Base-by-base conservation (phyloP, 2,113 vertebrate species). In the Cinclus cinclus region DNA sequence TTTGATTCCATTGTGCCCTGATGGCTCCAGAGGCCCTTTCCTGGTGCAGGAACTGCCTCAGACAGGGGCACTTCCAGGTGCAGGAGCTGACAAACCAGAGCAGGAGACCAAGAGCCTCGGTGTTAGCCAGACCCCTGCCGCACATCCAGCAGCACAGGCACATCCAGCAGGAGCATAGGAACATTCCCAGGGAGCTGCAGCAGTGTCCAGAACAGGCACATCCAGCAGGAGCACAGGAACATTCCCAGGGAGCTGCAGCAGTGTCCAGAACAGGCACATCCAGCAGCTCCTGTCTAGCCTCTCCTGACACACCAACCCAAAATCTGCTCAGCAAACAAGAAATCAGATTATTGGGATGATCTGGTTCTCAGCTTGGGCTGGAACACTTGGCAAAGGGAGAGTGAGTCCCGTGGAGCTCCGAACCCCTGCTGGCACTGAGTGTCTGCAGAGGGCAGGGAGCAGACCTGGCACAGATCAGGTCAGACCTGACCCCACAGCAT, bases 61-160 rank as follows among this genome's bases (percentile, higher is more conserved):
- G 20, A 9, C 3, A n/a, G n/a, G 25, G 3, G 28, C 50, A 9
- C 33, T 9, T 35, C 27, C 17, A 6, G 16, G 35, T 6, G 7
- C 13, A 10, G 20, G 42, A 53, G 25, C 39, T 28, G 17, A 28
- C 4, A 11, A n/a, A 20, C 15, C 41, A 41, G 33, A n/a, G 2
- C 24, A 28, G 65, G 30, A 39, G 21, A 11, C 24, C 64, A 4
- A 33, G 60, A 27, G 25, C 11, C n/a, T 8, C 7, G 0, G 0
- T 2, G 0, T 3, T 25, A 39, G 22, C 9, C n/a, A 55, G 16
- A 4, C 0, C 16, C 15, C 17, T 14, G 33, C 4, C 1, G 1
- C 67, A 50, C 55, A 59, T 25, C 13, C 39, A 16, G 27, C 21
- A 15, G 11, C 1, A 0, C 46, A 44, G 44, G 44, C 17, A 44